Percentiles rank a stretch among this genome's conserved stretches.
Conservation (phyloP, 2,797 vertebrate genomes). For the Xerus rutilus region DNA sequence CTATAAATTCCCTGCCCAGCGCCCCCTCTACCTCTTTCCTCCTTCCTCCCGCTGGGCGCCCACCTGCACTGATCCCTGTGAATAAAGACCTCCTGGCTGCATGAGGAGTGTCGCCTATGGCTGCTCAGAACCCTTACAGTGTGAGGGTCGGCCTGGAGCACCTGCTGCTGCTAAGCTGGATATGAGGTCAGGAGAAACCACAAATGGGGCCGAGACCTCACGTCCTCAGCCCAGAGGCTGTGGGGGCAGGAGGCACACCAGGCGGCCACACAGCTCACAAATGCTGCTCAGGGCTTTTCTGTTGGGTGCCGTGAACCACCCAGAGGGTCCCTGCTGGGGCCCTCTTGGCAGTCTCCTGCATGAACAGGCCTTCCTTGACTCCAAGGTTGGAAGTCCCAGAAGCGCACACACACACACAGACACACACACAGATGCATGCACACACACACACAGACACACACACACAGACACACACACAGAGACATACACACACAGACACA, state of each 20-base stretch:
- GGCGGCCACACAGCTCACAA: background rate
- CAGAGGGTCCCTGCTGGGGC: rapidly evolving
- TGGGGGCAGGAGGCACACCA: background rate
- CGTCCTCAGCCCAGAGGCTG: background rate
- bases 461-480: rapidly evolving
- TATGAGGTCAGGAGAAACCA: rapidly evolving
- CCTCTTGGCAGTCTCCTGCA: rapidly evolving
- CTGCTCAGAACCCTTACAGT: no score
- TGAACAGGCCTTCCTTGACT: rapidly evolving
- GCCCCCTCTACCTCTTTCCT: no score
- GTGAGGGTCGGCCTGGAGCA: background rate
- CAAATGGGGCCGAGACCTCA: no score
- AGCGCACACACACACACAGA: no score
- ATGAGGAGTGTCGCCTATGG: no score
- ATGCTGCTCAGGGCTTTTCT: background rate
- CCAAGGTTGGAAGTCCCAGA: background rate
- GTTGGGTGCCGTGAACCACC: background rate
- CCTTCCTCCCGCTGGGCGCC: no score
- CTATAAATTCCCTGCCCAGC: no score
- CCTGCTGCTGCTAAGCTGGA: rapidly evolving
- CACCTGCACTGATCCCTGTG: no score
- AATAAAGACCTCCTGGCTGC: no score
- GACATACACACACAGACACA: no score
- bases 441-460: no score
- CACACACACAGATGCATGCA: no score